Evolutionary conservation across 2,797 vertebrate species (phyloP).

Genomic region (Enteromius mattozi): DNA sequence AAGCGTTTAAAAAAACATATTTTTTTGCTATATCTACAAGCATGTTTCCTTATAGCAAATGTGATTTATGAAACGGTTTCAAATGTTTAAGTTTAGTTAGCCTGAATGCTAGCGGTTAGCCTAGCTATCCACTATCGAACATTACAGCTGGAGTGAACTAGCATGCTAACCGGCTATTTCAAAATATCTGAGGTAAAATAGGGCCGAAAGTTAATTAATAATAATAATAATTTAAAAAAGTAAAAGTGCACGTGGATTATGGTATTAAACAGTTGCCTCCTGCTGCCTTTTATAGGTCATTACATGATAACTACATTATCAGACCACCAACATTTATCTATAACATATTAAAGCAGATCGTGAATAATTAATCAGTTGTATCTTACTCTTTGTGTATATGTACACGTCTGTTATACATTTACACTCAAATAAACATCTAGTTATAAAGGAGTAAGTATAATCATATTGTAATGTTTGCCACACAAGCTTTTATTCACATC

Average conservation of each 20-base stretch:
- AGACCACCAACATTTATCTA: not conserved
- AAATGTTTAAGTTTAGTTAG: not conserved
- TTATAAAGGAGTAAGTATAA: not conserved
- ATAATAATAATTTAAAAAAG: not conserved
- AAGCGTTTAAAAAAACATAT: not conserved
- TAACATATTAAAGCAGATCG: not conserved
- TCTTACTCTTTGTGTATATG: not conserved
- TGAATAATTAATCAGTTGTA: not conserved
- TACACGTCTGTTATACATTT: not conserved
- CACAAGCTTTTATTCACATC: conserved; percentile 5
- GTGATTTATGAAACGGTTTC: not conserved
- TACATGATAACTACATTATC: not conserved
- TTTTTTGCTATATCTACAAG: not conserved
- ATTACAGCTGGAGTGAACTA: conserved; percentile 12
- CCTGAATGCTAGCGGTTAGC: conserved; percentile 28
- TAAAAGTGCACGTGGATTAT: not conserved
- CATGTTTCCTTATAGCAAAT: not conserved
- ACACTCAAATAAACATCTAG: not conserved
- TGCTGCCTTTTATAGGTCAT: not conserved
- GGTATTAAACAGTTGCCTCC: not conserved
- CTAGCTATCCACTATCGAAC: not conserved
- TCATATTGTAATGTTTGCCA: not conserved
- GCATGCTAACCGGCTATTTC: conserved; percentile 25
- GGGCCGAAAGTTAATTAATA: not conserved
- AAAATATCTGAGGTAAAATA: conserved; percentile 1